phyloP scores from a whole-genome alignment of 1,140 invertebrate genomes.

The Scylla paramamosain region DNA sequence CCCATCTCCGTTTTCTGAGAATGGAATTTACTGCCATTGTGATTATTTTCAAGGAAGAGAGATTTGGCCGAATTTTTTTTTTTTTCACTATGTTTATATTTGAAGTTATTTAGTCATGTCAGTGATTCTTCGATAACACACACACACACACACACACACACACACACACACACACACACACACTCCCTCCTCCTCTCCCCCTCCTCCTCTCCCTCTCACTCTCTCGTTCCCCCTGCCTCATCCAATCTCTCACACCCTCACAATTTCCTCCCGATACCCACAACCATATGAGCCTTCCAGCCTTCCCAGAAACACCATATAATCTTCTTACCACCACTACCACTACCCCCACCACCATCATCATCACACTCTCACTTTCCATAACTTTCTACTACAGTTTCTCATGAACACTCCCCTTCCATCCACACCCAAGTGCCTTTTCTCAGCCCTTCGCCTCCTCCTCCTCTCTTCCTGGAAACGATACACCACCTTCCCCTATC shows the following conservation, averaged over 20 bases:
- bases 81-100: too few species aligned
- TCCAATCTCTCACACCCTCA: not conserved
- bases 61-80: too few species aligned
- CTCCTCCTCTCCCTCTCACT: conserved; percentile 2
- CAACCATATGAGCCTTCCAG: not conserved
- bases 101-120: too few species aligned
- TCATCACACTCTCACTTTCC: not conserved
- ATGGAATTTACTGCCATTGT: too few species aligned
- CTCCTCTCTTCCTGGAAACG: too few species aligned
- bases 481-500: too few species aligned
- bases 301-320: not conserved
- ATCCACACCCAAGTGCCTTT: too few species aligned
- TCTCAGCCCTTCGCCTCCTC: too few species aligned
- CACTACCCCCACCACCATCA: not conserved
- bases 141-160: conserved; percentile 41
- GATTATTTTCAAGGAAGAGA: too few species aligned
- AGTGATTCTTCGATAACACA: not conserved
- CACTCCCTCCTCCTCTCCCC: not conserved
- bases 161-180: conserved; percentile 38
- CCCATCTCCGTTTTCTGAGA: too few species aligned
- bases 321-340: not conserved
- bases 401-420: not conserved
- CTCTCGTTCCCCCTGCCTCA: not conserved
- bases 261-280: not conserved
- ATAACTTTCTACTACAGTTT: not conserved